These are phyloP conservation scores for Lasioglossum albipes DNA, from an alignment of 1,140 invertebrate species.

Conservation along the genomic window DNA sequence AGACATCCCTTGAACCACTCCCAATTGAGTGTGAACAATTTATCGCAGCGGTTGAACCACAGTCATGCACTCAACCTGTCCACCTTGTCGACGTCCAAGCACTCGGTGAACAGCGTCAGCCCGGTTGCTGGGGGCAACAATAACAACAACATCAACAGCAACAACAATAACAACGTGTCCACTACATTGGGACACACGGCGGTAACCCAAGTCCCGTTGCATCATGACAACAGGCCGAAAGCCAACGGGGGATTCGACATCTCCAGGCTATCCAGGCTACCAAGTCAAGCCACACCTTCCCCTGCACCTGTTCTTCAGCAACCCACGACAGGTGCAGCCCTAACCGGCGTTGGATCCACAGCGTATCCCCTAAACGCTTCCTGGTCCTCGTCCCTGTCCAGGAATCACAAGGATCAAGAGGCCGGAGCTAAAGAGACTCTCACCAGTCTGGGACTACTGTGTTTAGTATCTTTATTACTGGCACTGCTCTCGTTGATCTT, in stretches of 20 bases:
- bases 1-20: slow-evolving; percentile 74
- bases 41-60: slow-evolving; percentile 75
- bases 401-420: slow-evolving; percentile 78
- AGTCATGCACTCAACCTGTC: slow-evolving; percentile 85
- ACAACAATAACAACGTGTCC: slow-evolving; percentile 50
- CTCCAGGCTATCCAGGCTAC: slow-evolving; percentile 76
- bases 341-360: slow-evolving; percentile 56
- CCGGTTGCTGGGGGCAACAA: slow-evolving; percentile 60
- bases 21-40: slow-evolving; percentile 77
- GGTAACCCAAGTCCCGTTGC: slow-evolving; percentile 40
- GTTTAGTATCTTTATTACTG: slow-evolving; percentile 89
- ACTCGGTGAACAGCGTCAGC: slow-evolving; percentile 85
- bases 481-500: slow-evolving; percentile 92
- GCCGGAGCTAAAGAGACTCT: slow-evolving; percentile 89
- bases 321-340: slow-evolving; percentile 31
- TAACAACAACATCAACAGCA: slow-evolving; percentile 46
- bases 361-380: slow-evolving; percentile 79
- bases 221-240: slow-evolving; percentile 67
- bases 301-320: slow-evolving; percentile 67
- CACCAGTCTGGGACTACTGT: slow-evolving; percentile 91
- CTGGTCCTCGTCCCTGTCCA: slow-evolving; percentile 78
- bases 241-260: slow-evolving; percentile 81
- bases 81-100: slow-evolving; percentile 85
- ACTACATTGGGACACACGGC: slow-evolving; percentile 44
- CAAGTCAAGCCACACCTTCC: slow-evolving; percentile 74